A percentile compares a stretch with the other conserved stretches of the same genome.
Conservation (phyloP, 1,140 invertebrate species). For the Anastrepha obliqua region DNA sequence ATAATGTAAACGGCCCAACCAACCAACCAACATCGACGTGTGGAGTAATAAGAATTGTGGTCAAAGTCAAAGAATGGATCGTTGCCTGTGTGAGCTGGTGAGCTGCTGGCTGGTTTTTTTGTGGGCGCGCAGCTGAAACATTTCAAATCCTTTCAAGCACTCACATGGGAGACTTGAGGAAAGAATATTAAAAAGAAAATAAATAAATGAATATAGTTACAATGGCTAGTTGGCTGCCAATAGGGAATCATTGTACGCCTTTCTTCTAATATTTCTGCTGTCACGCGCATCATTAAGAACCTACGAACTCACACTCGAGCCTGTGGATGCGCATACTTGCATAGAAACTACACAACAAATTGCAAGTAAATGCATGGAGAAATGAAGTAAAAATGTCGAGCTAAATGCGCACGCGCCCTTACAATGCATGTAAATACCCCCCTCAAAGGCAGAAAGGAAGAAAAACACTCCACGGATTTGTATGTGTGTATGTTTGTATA, state of each 20-base stretch:
- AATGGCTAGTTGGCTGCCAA: neutral
- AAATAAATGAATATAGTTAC: conserved; percentile 17
- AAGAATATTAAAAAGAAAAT: conserved; percentile 26
- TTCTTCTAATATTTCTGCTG: neutral
- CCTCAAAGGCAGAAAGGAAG: conserved; percentile 1
- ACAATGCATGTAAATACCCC: neutral
- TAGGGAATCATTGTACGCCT: neutral
- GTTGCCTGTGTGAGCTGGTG: neutral
- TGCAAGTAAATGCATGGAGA: conserved; percentile 6
- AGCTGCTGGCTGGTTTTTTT: conserved; percentile 24
- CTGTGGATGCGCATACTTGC: neutral
- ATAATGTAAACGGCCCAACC: neutral
- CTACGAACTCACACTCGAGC: neutral
- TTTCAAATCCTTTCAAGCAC: conserved; percentile 34
- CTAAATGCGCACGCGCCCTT: conserved; percentile 45
- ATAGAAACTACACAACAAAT: conserved; percentile 16
- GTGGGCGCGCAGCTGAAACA: conserved; percentile 37
- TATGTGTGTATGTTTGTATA: neutral
- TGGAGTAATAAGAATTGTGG: neutral
- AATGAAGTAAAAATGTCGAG: conserved; percentile 10
- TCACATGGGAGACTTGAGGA: conserved; percentile 37
- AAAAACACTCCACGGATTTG: neutral
- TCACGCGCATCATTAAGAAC: conserved; percentile 40
- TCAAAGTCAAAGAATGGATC: conserved; percentile 25
- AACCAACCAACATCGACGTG: neutral